A percentile compares a stretch with the other conserved stretches of the same genome.
These are phyloP conservation scores for Pogonocichla stellata DNA, from an alignment of 2,113 vertebrate species.

Conservation along the genomic window DNA sequence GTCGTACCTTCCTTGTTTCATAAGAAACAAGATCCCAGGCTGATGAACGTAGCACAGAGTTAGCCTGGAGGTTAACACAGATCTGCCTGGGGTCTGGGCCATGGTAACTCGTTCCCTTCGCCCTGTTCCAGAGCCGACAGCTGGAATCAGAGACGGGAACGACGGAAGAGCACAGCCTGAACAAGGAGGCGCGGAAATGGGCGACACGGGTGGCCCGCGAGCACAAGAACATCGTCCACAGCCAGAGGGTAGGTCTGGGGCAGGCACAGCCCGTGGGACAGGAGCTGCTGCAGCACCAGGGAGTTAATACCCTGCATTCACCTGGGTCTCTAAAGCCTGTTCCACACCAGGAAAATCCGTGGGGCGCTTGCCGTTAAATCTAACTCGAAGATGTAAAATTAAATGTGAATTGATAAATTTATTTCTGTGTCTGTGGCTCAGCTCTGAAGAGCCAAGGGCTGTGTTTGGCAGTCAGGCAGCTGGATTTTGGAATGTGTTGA, in stretches of 20 bases:
- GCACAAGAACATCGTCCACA: conserved; percentile 95
- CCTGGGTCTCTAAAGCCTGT: not conserved
- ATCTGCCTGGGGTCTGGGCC: rapidly evolving
- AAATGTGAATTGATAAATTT: not conserved
- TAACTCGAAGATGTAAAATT: rapidly evolving
- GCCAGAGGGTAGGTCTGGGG: conserved; percentile 81
- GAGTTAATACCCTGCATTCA: rapidly evolving
- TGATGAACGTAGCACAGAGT: rapidly evolving
- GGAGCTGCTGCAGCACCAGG: not conserved
- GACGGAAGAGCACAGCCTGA: conserved; percentile 96
- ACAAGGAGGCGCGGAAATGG: conserved; percentile 98
- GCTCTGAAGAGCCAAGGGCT: not conserved
- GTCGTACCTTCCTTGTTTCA: not conserved
- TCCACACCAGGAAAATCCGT: rapidly evolving
- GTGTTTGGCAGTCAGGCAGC: not conserved
- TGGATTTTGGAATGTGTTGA: not conserved
- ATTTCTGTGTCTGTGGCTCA: not conserved
- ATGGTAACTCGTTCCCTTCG: rapidly evolving
- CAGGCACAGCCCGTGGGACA: rapidly evolving
- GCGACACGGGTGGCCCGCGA: conserved; percentile 92
- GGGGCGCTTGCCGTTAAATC: not conserved
- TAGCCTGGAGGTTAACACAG: not conserved
- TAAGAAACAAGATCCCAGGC: not conserved
- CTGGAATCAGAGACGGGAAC: conserved; percentile 94
- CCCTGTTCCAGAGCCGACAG: conserved; percentile 85